phyloP scores from a whole-genome alignment of 1,140 invertebrate genomes.

The Drosophila ohnishii region DNA sequence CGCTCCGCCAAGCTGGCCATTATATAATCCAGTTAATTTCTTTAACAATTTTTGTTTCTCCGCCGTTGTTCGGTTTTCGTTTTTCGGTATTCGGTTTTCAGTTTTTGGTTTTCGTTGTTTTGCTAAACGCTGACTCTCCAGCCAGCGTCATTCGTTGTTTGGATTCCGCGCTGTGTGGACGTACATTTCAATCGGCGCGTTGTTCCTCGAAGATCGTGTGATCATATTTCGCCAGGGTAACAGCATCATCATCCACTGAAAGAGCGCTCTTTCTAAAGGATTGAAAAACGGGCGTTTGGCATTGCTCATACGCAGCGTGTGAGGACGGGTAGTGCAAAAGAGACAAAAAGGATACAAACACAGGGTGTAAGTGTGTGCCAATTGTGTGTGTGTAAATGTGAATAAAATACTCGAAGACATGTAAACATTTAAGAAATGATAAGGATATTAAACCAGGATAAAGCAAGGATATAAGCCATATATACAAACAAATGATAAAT shows the following conservation, averaged over 20 bases:
- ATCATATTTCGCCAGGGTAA: conserved; percentile 5
- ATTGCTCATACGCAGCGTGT: conserved; percentile 52
- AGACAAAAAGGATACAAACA: conserved; percentile 9
- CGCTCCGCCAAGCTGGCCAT: conserved; percentile 45
- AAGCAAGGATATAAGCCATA: neutral
- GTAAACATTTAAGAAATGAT: neutral
- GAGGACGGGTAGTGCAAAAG: conserved; percentile 8
- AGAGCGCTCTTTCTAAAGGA: conserved; percentile 23
- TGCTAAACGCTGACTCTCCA: conserved; percentile 39
- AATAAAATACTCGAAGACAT: no score
- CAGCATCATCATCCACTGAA: conserved; percentile 1
- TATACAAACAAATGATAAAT: neutral
- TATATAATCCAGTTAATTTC: conserved; percentile 82
- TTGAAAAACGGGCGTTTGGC: conserved; percentile 39
- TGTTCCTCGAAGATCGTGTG: conserved; percentile 25
- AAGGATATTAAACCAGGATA: neutral
- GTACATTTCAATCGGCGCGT: conserved; percentile 46
- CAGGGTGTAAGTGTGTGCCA: conserved; percentile 34
- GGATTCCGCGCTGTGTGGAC: conserved; percentile 65
- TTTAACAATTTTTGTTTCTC: conserved; percentile 72
- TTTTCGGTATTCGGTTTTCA: neutral
- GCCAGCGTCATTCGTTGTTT: conserved; percentile 67
- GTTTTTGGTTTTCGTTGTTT: conserved; percentile 59
- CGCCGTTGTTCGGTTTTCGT: conserved; percentile 13
- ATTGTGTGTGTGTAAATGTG: conserved; percentile 14